phyloP scores from a whole-genome alignment of 2,888 invertebrate genomes.

The Thera obeliscata region DNA sequence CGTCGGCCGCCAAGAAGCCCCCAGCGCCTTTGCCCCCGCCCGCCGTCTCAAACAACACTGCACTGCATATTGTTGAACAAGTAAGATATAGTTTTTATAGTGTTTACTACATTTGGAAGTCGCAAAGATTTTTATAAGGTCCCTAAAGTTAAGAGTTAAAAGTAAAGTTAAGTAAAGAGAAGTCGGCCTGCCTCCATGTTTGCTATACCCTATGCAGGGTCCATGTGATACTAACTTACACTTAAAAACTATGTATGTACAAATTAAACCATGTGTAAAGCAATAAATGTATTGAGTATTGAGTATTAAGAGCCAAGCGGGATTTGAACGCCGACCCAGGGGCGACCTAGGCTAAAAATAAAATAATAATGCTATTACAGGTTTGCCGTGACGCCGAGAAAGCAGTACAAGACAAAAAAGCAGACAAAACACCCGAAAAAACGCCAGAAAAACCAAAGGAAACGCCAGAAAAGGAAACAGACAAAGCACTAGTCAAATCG shows the following conservation, averaged over 20 bases:
- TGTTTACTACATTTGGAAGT: no score
- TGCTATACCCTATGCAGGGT: no score
- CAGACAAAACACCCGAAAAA: constrained; percentile 39
- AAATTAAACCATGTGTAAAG: no score
- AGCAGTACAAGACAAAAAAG: constrained; percentile 71
- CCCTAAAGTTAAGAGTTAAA: no score
- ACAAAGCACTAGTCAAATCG: constrained; percentile 37
- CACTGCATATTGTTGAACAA: constrained; percentile 41
- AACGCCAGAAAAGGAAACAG: constrained; percentile 34
- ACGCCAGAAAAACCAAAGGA: constrained; percentile 41
- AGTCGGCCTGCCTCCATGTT: no score
- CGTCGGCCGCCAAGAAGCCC: constrained; percentile 62
- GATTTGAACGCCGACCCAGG: neutral
- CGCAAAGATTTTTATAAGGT: no score
- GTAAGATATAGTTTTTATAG: constrained; percentile 16
- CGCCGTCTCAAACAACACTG: constrained; percentile 46
- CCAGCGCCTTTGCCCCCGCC: constrained; percentile 86
- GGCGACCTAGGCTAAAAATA: neutral
- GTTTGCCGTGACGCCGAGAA: constrained; percentile 78
- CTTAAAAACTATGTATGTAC: no score
- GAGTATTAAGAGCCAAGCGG: no score
- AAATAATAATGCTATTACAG: constrained; percentile 45
- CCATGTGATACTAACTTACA: no score
- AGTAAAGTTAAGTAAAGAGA: no score
- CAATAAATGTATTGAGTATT: no score